Evolutionary conservation across 2,797 vertebrate species (phyloP), one percentile per base, ranked within the genome.

Genomic region (Mareca penelope): DNA sequence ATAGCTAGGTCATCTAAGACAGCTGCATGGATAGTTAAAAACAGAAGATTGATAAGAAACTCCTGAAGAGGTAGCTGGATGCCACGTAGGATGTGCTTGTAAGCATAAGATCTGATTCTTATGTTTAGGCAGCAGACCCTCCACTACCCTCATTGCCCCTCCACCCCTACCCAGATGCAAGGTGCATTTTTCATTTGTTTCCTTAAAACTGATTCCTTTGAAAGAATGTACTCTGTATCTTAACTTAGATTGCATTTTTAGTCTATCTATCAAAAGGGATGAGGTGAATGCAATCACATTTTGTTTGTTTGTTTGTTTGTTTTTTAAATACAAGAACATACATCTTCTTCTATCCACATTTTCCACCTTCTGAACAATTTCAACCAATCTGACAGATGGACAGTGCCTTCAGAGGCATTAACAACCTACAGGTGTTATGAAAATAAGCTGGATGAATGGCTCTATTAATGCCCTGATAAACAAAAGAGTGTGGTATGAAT

Each of bases 381-480:
- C 48, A 71, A 28, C 28, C 28, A 37, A 77, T 92, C 44, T 80
- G 40, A 77, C 64, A 78, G 56, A 56, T n/a, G 15, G 19, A 33
- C 39, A 72, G 39, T 60, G 42, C 12, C 52, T 87, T 87, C 78
- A 89, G 88, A 84, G 19, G 39, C 46, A 86, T 77, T 84, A 91
- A 63, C 46, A 86, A 63, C 8, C 17, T 59, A 67, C 21, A 86
- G 42, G 29, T 50, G 37, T 86, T 52, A 90, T 28, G 21, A 79
- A 95, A 86, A 86, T 24, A 79, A 11, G 10, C 21, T 86, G 44
- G 48, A 89, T 89, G 35, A 92, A 94, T 69, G 73, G 88, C 48
- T 44, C 48, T 89, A 56, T 89, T 92, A 84, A 60, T 87, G 56
- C 42, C 78, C 68, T 70, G 48, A 53, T 26, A 80, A 48, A 33